Percentiles rank a stretch among this genome's conserved stretches.
Conservation (phyloP, 2,797 vertebrate species). For the Hemibagrus guttatus region DNA sequence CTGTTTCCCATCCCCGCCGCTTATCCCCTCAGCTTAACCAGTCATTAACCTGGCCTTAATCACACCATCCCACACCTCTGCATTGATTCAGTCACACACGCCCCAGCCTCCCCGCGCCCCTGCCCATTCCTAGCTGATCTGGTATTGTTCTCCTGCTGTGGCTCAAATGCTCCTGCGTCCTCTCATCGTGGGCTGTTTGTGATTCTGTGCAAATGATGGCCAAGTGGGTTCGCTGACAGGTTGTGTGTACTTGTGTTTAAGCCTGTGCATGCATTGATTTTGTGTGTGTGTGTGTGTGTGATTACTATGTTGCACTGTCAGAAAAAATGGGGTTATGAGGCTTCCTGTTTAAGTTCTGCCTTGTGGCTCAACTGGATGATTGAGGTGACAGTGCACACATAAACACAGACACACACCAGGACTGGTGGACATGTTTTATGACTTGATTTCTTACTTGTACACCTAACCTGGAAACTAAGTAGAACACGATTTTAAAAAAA, state of each 20-base stretch:
- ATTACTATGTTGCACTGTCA: slow-evolving; percentile 13
- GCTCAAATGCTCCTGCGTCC: slow-evolving; percentile 36
- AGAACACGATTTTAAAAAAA: too few relatives aligned
- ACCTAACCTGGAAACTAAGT: too few relatives aligned
- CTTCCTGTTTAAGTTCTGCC: background rate
- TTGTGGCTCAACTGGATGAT: background rate
- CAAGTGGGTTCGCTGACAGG: slow-evolving; percentile 55
- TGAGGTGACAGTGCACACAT: background rate
- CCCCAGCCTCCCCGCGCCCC: slow-evolving; percentile 36
- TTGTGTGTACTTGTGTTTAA: slow-evolving; percentile 42
- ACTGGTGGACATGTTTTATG: background rate
- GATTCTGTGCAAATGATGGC: slow-evolving; percentile 39
- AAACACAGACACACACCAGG: background rate
- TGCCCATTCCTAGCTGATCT: slow-evolving; percentile 37
- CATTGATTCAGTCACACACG: slow-evolving; percentile 49
- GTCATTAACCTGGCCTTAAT: slow-evolving; percentile 79
- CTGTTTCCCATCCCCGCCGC: slow-evolving; percentile 63
- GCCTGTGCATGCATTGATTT: slow-evolving; percentile 22
- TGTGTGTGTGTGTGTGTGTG: slow-evolving; percentile 9
- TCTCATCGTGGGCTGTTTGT: slow-evolving; percentile 36
- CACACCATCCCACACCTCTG: slow-evolving; percentile 52
- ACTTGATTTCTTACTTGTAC: too few relatives aligned
- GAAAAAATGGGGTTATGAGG: slow-evolving; percentile 4
- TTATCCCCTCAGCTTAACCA: slow-evolving; percentile 80
- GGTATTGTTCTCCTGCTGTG: slow-evolving; percentile 49